Conservation (phyloP, 2,113 vertebrate genomes). For the Echinops telfairi region DNA sequence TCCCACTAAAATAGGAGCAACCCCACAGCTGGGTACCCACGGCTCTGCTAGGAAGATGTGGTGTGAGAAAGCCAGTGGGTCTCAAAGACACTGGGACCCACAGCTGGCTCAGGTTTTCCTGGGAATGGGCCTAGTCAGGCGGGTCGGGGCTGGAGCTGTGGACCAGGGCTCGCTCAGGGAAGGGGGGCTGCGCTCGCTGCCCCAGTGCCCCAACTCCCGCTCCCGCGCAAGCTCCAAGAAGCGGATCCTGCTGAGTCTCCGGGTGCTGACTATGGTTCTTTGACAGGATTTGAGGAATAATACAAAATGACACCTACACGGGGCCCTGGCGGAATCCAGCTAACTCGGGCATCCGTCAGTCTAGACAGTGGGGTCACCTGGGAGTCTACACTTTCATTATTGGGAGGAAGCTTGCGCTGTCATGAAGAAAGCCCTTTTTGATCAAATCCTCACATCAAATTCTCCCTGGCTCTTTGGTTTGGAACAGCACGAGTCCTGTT, state of each 20-base stretch:
- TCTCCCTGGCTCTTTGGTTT: conserved; percentile 62
- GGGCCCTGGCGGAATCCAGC: neutral
- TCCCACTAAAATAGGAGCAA: rapidly evolving
- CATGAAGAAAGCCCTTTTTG: conserved; percentile 48
- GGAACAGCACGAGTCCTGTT: conserved; percentile 57
- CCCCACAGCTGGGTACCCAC: rapidly evolving
- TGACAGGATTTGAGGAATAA: neutral
- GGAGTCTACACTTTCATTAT: conserved; percentile 63
- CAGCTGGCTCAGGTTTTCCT: rapidly evolving
- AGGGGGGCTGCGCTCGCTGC: neutral
- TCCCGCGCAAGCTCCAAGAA: rapidly evolving
- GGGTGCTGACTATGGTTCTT: neutral
- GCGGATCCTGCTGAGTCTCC: neutral
- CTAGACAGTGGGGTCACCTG: conserved; percentile 67
- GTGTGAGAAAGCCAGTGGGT: rapidly evolving
- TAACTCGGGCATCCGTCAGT: conserved; percentile 29
- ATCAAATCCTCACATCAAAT: conserved; percentile 41
- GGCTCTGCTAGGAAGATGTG: rapidly evolving
- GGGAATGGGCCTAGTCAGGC: neutral
- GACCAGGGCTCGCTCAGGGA: neutral
- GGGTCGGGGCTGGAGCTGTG: neutral
- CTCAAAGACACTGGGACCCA: rapidly evolving
- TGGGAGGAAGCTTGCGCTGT: conserved; percentile 66
- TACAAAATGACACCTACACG: neutral
- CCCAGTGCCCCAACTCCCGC: neutral